These are phyloP conservation scores for Agrotis puta DNA, from an alignment of 2,888 invertebrate genomes.

Conservation along the genomic window DNA sequence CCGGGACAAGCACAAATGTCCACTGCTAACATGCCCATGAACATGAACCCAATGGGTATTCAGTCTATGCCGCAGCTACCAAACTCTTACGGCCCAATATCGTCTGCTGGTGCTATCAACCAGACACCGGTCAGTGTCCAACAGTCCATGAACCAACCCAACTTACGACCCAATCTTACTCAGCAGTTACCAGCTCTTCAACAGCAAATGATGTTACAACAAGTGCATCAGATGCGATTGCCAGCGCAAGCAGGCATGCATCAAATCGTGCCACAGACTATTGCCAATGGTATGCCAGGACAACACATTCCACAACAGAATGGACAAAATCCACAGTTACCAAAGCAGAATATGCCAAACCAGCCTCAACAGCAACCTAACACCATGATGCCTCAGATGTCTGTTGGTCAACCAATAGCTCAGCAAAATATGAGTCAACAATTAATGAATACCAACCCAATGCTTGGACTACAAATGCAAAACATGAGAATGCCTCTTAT, in stretches of 20 bases:
- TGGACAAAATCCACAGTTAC: constrained; percentile 73
- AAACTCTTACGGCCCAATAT: constrained; percentile 77
- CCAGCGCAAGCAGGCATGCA: constrained; percentile 80
- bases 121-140: constrained; percentile 76
- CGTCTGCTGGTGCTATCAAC: constrained; percentile 76
- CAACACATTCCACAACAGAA: constrained; percentile 76
- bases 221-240: constrained; percentile 87
- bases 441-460: constrained; percentile 80
- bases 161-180: constrained; percentile 75
- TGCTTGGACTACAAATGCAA: constrained; percentile 84
- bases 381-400: constrained; percentile 79
- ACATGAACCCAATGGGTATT: constrained; percentile 78
- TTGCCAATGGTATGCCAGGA: constrained; percentile 75
- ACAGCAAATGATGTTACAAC: constrained; percentile 84
- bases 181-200: constrained; percentile 81
- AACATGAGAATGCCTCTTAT: constrained; percentile 85
- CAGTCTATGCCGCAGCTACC: constrained; percentile 84
- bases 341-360: constrained; percentile 79
- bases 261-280: constrained; percentile 77
- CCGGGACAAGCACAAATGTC: constrained; percentile 83
- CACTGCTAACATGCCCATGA: constrained; percentile 81
- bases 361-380: constrained; percentile 75
- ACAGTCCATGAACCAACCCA: constrained; percentile 78
- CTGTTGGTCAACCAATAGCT: constrained; percentile 77
- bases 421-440: constrained; percentile 72